Conservation (phyloP, 1,140 invertebrate species). For the Trialeurodes vaporariorum region DNA sequence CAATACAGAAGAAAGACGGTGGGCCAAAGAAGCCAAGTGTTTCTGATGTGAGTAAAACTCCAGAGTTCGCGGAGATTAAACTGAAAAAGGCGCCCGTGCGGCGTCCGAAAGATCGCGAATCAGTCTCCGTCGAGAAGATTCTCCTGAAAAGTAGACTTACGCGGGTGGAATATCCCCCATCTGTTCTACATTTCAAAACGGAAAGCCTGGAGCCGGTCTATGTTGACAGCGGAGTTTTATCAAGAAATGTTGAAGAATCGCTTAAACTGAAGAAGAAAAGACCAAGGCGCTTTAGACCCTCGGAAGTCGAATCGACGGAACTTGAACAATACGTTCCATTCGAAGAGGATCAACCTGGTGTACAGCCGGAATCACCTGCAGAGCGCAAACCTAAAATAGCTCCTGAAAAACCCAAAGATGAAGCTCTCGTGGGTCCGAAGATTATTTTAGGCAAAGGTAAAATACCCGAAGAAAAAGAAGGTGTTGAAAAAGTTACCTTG, state of each 20-base stretch:
- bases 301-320: slow-evolving; percentile 34
- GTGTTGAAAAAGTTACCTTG: slow-evolving; percentile 24
- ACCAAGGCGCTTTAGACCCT: slow-evolving; percentile 27
- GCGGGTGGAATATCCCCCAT: slow-evolving; percentile 37
- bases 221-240: slow-evolving; percentile 49
- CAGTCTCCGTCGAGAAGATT: slow-evolving; percentile 45
- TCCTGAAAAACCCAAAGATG: slow-evolving; percentile 10
- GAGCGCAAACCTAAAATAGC: slow-evolving; percentile 9
- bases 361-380: not conserved
- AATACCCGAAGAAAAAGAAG: slow-evolving; percentile 21
- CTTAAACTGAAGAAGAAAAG: slow-evolving; percentile 47
- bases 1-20: not conserved
- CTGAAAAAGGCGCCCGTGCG: slow-evolving; percentile 44
- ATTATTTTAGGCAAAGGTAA: slow-evolving; percentile 24
- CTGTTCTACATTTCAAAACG: slow-evolving; percentile 22
- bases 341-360: slow-evolving; percentile 33
- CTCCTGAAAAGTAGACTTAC: slow-evolving; percentile 50
- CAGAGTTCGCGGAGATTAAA: slow-evolving; percentile 48
- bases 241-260: slow-evolving; percentile 55
- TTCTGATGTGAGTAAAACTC: slow-evolving; percentile 34
- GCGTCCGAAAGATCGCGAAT: slow-evolving; percentile 38
- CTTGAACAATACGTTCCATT: slow-evolving; percentile 41
- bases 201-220: slow-evolving; percentile 1
- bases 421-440: slow-evolving; percentile 19
- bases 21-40: slow-evolving; percentile 25